Evolutionary conservation across 2,888 invertebrate species (phyloP).

Genomic region (Spisula subtruncata): DNA sequence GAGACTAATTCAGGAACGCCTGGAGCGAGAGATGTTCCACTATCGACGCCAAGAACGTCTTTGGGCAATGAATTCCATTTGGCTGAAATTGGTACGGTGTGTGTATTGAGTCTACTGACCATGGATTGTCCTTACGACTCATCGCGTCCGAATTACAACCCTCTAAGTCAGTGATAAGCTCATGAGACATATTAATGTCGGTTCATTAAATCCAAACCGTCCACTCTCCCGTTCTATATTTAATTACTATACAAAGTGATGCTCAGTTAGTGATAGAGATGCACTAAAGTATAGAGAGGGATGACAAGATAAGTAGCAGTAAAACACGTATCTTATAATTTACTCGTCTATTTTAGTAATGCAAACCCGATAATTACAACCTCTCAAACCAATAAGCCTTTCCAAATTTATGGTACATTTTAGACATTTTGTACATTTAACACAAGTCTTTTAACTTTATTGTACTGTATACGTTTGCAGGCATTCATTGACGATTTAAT

Average conservation of each 20-base stretch:
- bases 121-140: slow-evolving; percentile 34
- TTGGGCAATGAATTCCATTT: slow-evolving; percentile 13
- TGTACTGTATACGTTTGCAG: not conserved
- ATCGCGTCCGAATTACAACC: slow-evolving; percentile 41
- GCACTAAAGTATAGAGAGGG: not conserved
- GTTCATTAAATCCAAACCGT: slow-evolving; percentile 45
- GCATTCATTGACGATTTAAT: not conserved
- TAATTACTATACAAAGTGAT: slow-evolving; percentile 20
- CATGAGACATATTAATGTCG: slow-evolving; percentile 41
- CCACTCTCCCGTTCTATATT: slow-evolving; percentile 27
- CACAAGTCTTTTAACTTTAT: not conserved
- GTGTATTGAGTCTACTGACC: slow-evolving; percentile 8
- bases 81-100: slow-evolving; percentile 35
- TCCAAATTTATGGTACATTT: not conserved
- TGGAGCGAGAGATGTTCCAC: not conserved
- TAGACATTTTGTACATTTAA: slow-evolving; percentile 3
- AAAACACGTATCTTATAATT: slow-evolving; percentile 2
- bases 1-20: not conserved
- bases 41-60: not conserved
- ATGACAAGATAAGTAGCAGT: not conserved
- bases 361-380: not conserved
- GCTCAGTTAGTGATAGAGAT: not conserved
- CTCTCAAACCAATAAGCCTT: not conserved
- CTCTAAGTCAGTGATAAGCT: slow-evolving; percentile 36
- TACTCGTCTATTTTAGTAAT: not conserved